Percentiles rank a stretch among this genome's conserved stretches.
phyloP scores from a whole-genome alignment of 2,797 vertebrate species.

The Lepus oiostolus region DNA sequence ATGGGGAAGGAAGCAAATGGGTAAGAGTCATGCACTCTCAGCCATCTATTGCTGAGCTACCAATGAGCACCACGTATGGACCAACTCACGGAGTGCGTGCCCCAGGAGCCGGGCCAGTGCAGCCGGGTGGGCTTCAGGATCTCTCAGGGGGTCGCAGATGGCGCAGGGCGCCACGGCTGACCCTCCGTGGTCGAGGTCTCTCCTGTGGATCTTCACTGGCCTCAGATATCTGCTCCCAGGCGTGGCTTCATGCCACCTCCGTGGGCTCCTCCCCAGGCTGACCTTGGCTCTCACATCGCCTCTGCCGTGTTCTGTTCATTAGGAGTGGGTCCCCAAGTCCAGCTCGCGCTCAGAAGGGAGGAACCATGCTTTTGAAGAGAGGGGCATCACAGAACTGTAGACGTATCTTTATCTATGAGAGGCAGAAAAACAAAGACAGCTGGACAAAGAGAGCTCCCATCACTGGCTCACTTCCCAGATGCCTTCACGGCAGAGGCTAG shows the following conservation, averaged over 20 bases:
- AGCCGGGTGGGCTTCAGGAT: background rate
- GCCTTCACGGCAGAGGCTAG: too few species aligned
- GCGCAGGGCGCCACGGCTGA: background rate
- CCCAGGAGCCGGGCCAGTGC: background rate
- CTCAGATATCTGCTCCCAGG: background rate
- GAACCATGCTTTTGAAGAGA: background rate
- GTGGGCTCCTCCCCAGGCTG: background rate
- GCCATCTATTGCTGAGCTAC: background rate
- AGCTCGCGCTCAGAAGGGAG: background rate
- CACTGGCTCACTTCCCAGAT: too few species aligned
- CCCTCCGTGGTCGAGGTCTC: background rate
- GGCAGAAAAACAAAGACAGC: too few species aligned
- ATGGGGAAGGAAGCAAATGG: background rate
- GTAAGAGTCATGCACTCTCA: background rate
- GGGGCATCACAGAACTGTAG: background rate
- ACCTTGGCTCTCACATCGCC: background rate
- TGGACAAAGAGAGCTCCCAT: too few species aligned
- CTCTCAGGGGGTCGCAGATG: background rate
- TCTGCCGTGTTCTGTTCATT: background rate
- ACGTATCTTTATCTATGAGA: background rate
- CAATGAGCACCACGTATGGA: too few species aligned
- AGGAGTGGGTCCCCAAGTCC: background rate
- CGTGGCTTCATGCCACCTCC: background rate
- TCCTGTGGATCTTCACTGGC: background rate
- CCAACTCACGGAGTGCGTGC: too few species aligned